Evolutionary conservation across 2,113 vertebrate genomes (phyloP).

Genomic region (Tretioscincus oriximinensis): DNA sequence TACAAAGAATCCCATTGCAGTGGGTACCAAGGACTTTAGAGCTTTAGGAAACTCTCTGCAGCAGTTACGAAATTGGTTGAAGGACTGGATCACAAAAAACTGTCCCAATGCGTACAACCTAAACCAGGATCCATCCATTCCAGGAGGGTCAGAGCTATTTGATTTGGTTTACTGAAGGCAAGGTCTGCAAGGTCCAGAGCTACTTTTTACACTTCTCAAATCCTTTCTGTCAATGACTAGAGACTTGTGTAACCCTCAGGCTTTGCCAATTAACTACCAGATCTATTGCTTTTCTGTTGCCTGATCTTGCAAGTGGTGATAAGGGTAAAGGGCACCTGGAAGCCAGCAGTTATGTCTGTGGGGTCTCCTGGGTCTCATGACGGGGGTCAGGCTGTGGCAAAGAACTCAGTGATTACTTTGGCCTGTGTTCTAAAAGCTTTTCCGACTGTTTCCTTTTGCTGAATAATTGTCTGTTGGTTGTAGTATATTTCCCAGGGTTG

Average conservation of each 20-base stretch:
- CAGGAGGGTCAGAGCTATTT: too few species aligned
- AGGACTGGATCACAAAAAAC: neutral
- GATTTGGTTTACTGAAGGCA: too few species aligned
- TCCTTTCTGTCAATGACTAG: neutral
- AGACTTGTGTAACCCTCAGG: neutral
- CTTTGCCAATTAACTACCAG: neutral
- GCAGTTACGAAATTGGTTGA: neutral
- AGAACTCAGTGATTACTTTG: slow-evolving; percentile 1
- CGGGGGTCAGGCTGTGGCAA: neutral
- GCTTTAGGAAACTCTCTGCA: neutral
- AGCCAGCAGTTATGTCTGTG: neutral
- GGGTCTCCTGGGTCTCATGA: neutral
- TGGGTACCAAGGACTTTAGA: too few species aligned
- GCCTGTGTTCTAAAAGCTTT: neutral
- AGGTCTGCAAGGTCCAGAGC: too few species aligned
- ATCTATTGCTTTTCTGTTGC: slow-evolving; percentile 7
- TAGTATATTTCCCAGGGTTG: neutral
- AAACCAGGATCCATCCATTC: too few species aligned
- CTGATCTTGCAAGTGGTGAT: slow-evolving; percentile 5
- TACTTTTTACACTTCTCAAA: neutral
- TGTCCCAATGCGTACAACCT: too few species aligned
- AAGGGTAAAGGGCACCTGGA: slow-evolving; percentile 3
- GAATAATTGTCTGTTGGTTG: slow-evolving; percentile 11
- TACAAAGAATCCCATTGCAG: too few species aligned
- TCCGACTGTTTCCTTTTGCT: neutral